Base-by-base conservation (phyloP, 2,888 invertebrate genomes). In the Epistrophella euchroma region DNA sequence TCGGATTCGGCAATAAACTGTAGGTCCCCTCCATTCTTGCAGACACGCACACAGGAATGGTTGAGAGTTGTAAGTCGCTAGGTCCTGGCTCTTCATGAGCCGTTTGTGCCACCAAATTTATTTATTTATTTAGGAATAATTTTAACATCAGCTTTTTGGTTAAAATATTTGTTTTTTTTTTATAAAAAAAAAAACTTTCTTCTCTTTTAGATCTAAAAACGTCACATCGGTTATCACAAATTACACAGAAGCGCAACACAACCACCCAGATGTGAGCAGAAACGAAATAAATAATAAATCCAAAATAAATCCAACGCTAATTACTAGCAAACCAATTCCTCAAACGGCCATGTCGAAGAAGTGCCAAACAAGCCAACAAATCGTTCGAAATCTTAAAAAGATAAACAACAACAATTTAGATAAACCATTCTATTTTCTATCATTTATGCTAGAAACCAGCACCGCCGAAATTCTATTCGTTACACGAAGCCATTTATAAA, bases 321-420 rank as follows among this genome's bases (percentile, higher is more conserved):
- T 68, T 19, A 77, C 52, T 81, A 85, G 68, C 68, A 50, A 60
- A 73, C 11, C 1, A 50, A 32, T 40, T 58, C 75, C 76, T 70
- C 74, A 82, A 70, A 71, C 77, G 86, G 86, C 82, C 86, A 86
- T 86, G 86, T 86, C 86, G 77, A 86, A 82, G 74, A 86, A 86
- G 86, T 86, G 86, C 86, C 86, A 86, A 86, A 86, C 74, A 78
- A 86, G 74, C 70, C 77, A 86, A 82, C 78, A 77, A 77, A 75
- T 47, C 47, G 52, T 78, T 71, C 77, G 82, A 73, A 64, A 82
- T 82, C 71, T 45, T 78, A 73, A 37, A 71, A 77, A 64, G 55
- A 77, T 37, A 77, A 73, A 45, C 22, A 66, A 45, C 22, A 66
- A 55, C 52, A 77, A 60, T 66, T 32, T 47, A 74, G 58, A 70